Percentiles rank a stretch among this genome's conserved stretches.
Conservation (phyloP, 2,888 invertebrate species). For the Philopedon plagiatum region DNA sequence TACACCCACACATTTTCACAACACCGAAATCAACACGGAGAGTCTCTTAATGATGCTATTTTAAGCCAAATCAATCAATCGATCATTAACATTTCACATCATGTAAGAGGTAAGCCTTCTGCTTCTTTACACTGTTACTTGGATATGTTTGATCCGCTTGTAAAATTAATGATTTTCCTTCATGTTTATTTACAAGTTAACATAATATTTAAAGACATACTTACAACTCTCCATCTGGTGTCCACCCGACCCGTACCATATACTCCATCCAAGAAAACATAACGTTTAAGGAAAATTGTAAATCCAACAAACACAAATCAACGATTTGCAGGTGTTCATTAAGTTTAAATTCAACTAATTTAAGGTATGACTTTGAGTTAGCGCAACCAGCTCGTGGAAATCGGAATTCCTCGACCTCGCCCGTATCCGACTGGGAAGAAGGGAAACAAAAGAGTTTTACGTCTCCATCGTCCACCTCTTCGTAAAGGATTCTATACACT, state of each 20-base stretch:
- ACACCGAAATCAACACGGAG: too few relatives aligned
- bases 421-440: conserved; percentile 83
- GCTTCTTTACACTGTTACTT: too few relatives aligned
- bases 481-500: conserved; percentile 86
- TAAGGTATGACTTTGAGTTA: conserved; percentile 91
- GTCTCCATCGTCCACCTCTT: conserved; percentile 90
- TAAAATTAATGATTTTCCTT: too few relatives aligned
- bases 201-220: conserved; percentile 63
- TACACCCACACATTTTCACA: too few relatives aligned
- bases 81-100: too few relatives aligned
- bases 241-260: conserved; percentile 95
- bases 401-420: conserved; percentile 88
- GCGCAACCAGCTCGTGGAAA: conserved; percentile 91
- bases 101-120: too few relatives aligned
- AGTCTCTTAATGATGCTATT: too few relatives aligned
- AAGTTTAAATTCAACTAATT: conserved; percentile 85
- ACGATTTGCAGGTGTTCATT: conserved; percentile 77
- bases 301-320: conserved; percentile 82
- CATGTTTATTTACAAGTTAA: too few relatives aligned
- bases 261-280: conserved; percentile 97
- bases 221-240: conserved; percentile 90
- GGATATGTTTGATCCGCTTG: too few relatives aligned
- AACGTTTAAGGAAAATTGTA: conserved; percentile 82
- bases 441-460: conserved; percentile 94
- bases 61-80: too few relatives aligned